Evolutionary conservation across 2,113 vertebrate species (phyloP).

Genomic region (Daubentonia madagascariensis): DNA sequence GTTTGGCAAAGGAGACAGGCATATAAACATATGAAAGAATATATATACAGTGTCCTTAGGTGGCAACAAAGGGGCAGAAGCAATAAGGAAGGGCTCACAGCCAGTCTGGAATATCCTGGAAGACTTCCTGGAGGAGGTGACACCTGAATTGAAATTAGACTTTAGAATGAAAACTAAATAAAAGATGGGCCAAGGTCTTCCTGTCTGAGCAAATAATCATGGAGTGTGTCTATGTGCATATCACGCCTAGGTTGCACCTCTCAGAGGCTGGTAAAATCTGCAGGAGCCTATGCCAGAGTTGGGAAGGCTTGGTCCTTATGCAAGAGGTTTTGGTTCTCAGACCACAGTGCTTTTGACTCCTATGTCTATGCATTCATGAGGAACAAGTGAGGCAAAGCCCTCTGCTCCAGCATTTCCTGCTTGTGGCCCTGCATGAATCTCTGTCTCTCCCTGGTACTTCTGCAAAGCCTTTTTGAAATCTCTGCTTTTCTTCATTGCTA

Average conservation of each 20-base stretch:
- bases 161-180: not conserved
- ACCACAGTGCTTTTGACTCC: fast-evolving
- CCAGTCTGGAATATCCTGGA: not conserved
- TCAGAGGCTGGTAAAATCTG: not conserved
- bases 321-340: not conserved
- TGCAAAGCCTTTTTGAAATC: not conserved
- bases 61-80: not conserved
- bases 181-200: not conserved
- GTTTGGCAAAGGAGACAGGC: not conserved
- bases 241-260: fast-evolving
- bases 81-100: not conserved
- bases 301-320: not conserved
- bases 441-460: not conserved
- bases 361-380: fast-evolving
- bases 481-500: not conserved
- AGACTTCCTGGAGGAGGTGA: not conserved
- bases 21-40: no score
- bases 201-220: not conserved
- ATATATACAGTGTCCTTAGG: no score
- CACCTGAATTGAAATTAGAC: not conserved
- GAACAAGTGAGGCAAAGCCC: not conserved
- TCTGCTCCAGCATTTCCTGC: not conserved
- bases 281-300: fast-evolving
- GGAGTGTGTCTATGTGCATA: fast-evolving
- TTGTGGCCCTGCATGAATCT: no score